These are phyloP conservation scores for Gorsachius magnificus DNA, from an alignment of 2,797 vertebrate species.

Conservation along the genomic window DNA sequence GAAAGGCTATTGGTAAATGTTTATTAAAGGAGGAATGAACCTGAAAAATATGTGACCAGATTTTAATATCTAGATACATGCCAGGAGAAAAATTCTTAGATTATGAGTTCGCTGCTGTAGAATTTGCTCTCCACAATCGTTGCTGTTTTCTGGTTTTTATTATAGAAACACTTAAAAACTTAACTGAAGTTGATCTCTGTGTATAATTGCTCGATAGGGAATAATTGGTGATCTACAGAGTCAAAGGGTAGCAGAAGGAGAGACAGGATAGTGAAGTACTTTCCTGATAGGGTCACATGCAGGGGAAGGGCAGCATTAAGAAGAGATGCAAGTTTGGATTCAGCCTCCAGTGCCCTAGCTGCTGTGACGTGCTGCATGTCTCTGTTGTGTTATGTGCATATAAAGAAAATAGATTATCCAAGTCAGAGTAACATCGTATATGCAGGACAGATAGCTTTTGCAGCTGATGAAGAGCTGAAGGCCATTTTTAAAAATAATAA, in stretches of 20 bases:
- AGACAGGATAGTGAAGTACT: neutral
- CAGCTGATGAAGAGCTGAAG: neutral
- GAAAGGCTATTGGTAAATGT: neutral
- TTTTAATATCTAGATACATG: neutral
- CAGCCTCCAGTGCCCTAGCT: neutral
- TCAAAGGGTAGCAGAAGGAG: neutral
- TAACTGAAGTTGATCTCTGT: neutral
- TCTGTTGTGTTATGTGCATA: neutral
- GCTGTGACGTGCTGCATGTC: neutral
- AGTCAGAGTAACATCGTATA: neutral
- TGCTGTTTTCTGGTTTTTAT: neutral
- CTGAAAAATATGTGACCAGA: neutral
- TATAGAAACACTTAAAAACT: neutral
- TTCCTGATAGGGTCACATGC: neutral
- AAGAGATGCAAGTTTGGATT: neutral
- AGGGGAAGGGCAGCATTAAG: neutral
- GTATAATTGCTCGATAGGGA: neutral
- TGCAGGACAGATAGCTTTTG: neutral
- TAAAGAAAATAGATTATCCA: neutral
- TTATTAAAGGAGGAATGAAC: neutral
- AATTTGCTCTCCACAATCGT: neutral
- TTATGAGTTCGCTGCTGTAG: neutral
- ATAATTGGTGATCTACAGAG: neutral
- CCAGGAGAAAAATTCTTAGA: neutral
- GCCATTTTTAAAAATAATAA: neutral